Base-by-base conservation (phyloP, 2,888 invertebrate species). In the Clistopyga incitator region DNA sequence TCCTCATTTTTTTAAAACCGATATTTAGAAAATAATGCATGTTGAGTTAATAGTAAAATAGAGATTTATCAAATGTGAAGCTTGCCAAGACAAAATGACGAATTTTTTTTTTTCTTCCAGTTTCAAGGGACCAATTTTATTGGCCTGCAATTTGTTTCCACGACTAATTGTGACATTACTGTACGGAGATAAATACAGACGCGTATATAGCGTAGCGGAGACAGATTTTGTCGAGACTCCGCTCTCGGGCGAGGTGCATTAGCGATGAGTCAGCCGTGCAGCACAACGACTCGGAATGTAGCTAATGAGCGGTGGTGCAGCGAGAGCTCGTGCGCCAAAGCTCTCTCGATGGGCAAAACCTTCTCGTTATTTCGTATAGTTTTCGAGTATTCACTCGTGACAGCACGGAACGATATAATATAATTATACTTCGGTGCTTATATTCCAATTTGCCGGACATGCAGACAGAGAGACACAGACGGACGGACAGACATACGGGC, bases 241-340 rank as follows among this genome's bases (percentile, higher is more conserved):
- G 20, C 18, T 25, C 18, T 25, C 68, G 83, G 80, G 83, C 75
- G 77, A 81, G 86, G 86, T 84, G 87, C 86, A 90, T 90, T 88
- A 89, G 87, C 87, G 91, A 91, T 92, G 92, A 92, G 89, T 92
- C 92, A 92, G 89, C 87, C 86, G 67, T 54, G 61, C 75, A 65
- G 64, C 78, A 75, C 71, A 88, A 87, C 88, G 86, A 88, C 82
- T 88, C 87, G 92, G 92, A 92, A 92, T 92, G 92, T 92, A 90
- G 92, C 91, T 92, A 92, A 92, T 92, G 91, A 91, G 89, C 87
- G 85, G 87, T 86, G 81, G 84, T 85, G 52, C 84, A 82, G 85
- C 82, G 84, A 85, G 75, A 80, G 59, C 76, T 76, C 71, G 38
- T 47, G 67, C 42, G 29, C 65, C 59, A 38, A 71, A 81, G 76